Base-by-base conservation (phyloP, 2,113 vertebrate genomes). In the Phoenicopterus ruber region DNA sequence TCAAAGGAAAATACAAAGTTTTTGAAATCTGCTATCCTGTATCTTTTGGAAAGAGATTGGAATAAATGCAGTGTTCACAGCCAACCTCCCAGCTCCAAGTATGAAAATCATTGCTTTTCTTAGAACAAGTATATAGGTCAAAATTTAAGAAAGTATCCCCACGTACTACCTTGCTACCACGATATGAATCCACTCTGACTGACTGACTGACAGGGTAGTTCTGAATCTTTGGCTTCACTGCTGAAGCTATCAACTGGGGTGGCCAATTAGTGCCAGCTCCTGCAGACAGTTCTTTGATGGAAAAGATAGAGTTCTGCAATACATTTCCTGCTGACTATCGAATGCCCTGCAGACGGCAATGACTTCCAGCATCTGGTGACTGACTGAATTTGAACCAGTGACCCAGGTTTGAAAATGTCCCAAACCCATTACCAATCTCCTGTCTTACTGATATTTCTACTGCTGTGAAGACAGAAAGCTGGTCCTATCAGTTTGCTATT, bases 221-320 rank as follows among this genome's bases (percentile, higher is more conserved):
- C 55, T 71, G 50, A 86, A 54, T 22, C 73, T 92, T 86, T 87
- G 61, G 47, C 49, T 92, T 84, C 73, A 26, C 44, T 69, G 52
- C 31, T 42, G 34, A 84, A 86, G 42, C 32, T 57, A 28, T 50
- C 59, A 63, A 34, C 31, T 52, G 21, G 4, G 21, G 40, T 4
- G 20, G 50, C 59, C 65, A 92, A 52, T 84, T 88, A 95, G 65
- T 11, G 17, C 31, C 76, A 83, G 44, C 24, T 90, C 94, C 83
- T 44, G 38, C 22, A 44, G 76, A 31, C n/a, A 67, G 28, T 18
- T 73, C 63, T 81, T 66, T 90, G 57, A 89, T 26, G 42, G 79
- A 86, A 90, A 81, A 79, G 52, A 28, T 21, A 25, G 36, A 89
- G n/a, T 7, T 58, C 46, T 86, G 73, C 72, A 70, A 55, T 55